Conservation (phyloP, 2,888 invertebrate species). For the Pocota personata region DNA sequence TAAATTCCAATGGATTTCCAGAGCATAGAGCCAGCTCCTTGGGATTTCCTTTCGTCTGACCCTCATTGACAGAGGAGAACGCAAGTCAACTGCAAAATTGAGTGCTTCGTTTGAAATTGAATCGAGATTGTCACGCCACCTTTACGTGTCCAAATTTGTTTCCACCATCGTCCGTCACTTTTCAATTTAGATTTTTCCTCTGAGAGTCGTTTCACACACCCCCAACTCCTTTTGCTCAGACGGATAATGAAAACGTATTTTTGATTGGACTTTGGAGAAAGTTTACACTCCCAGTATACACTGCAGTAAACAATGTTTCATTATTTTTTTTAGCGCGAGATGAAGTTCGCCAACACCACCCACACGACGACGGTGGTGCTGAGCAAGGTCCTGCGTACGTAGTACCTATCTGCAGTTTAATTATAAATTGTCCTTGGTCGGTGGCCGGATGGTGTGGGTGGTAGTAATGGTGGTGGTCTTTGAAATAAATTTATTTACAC, state of each 20-base stretch:
- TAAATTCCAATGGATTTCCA: not conserved
- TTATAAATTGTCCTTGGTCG: constrained; percentile 43
- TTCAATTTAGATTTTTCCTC: not conserved
- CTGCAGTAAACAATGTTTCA: constrained; percentile 16
- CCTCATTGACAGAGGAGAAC: not conserved
- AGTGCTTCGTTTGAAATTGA: constrained; percentile 18
- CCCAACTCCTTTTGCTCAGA: not conserved
- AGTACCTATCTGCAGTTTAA: constrained; percentile 29
- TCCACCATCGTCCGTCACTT: not conserved
- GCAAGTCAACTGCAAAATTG: constrained; percentile 18
- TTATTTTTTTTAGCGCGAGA: constrained; percentile 4
- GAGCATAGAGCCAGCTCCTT: not conserved
- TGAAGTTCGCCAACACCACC: not conserved
- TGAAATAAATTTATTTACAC: constrained; percentile 60
- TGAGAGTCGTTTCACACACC: not conserved
- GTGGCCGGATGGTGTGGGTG: not conserved
- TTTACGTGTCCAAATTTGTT: constrained; percentile 16
- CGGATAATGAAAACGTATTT: constrained; percentile 44
- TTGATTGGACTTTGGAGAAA: constrained; percentile 31
- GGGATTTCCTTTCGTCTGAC: not conserved
- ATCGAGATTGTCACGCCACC: constrained; percentile 24
- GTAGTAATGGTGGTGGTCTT: constrained; percentile 7
- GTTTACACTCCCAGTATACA: constrained; percentile 17
- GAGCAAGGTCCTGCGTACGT: constrained; percentile 8
- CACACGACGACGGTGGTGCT: not conserved